Evolutionary conservation across 2,797 vertebrate genomes (phyloP), one percentile per base, ranked within the genome.

Genomic region (Rhinella marina): DNA sequence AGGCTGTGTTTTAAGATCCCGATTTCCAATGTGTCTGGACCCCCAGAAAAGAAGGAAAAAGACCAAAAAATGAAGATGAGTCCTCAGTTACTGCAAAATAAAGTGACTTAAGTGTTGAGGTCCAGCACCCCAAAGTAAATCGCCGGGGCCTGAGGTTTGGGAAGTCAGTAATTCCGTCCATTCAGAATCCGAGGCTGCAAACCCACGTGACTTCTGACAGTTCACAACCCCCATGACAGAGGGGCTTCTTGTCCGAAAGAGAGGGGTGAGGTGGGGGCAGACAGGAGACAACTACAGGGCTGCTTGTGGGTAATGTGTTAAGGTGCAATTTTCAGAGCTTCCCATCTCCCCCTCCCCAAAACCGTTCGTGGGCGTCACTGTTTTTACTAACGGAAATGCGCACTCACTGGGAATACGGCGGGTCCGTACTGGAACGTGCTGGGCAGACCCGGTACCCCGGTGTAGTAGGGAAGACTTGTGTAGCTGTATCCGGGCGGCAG

Each of bases 401-500:
- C 81, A 94, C 97, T 97, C 94, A 99, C 98, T 95, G 98, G 98
- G 94, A 99, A 99, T 94, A 99, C 97, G 91, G 98, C 98, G 87
- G 98, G 98, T 93, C 97, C 98, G 0, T 99, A 99, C 93, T 99
- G 98, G 95, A 99, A 99, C 92, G 98, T 98, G 93, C 97, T 99
- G 92, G 98, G 97, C 90, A 99, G 96, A 91, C 98, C 98, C 1
- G 98, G 98, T 92, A 99, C 97, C 91, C 98, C 98, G 85, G 98
- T 98, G 94, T 99, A 99, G 94, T 99, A 99, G 5, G 98, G 98
- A 93, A 99, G 97, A 93, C 98, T 99, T 88, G 98, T 99, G 93
- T 99, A 99, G 94, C 98, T 99, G 96, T 99, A 99, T 92, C 98
- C 98, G 2, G 98, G 98, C 5, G 98, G 98, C 93, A 99, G 95